phyloP scores from a whole-genome alignment of 2,113 vertebrate genomes.

The Gasterosteus nipponicus region DNA sequence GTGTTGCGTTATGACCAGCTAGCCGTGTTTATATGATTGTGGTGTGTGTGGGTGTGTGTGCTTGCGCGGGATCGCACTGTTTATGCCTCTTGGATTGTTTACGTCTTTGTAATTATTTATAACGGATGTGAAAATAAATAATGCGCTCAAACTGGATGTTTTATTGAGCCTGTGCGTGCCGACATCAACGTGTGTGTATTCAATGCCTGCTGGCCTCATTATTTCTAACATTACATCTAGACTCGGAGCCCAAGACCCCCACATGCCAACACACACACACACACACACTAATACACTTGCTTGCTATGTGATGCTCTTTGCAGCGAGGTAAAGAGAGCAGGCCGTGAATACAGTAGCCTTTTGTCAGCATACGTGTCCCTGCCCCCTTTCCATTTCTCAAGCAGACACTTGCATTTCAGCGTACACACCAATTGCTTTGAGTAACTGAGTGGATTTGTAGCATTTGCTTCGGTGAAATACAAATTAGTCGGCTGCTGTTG shows the following conservation, averaged over 20 bases:
- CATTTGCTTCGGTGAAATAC: constrained; percentile 54
- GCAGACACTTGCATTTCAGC: background rate
- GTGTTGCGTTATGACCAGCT: constrained; percentile 15
- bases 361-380: constrained; percentile 41
- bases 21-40: constrained; percentile 12
- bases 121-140: constrained; percentile 38
- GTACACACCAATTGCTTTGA: constrained; percentile 8
- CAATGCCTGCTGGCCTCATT: constrained; percentile 45
- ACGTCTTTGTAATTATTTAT: constrained; percentile 52
- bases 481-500: constrained; percentile 66
- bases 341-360: constrained; percentile 35
- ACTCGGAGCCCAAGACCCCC: constrained; percentile 1
- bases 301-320: constrained; percentile 57
- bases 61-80: constrained; percentile 17
- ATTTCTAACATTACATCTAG: constrained; percentile 38
- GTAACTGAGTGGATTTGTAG: constrained; percentile 59
- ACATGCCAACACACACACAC: constrained; percentile 1
- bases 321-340: constrained; percentile 40
- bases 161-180: constrained; percentile 33
- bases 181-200: constrained; percentile 41
- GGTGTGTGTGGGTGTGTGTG: background rate
- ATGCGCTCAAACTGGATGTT: constrained; percentile 17
- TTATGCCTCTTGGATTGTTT: constrained; percentile 41
- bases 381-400: constrained; percentile 15
- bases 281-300: constrained; percentile 6